Conservation (phyloP, 2,888 invertebrate species). For the Calliopum simillimum region DNA sequence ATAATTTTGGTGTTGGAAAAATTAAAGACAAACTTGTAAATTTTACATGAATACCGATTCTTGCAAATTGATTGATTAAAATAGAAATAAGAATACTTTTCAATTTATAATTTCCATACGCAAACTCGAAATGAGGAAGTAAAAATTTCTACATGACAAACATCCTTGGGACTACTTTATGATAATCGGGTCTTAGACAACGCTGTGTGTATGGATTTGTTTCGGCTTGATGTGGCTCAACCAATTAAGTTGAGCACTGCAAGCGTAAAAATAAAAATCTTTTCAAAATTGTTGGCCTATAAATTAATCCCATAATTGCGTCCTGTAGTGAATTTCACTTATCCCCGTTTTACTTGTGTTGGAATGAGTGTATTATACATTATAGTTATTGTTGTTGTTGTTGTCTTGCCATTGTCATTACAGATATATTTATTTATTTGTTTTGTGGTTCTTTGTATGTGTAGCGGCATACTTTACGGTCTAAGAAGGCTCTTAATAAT, state of each 20-base stretch:
- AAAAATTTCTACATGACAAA: too few relatives aligned
- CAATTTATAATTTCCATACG: too few relatives aligned
- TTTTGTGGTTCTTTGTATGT: slow-evolving; percentile 14
- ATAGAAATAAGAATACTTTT: too few relatives aligned
- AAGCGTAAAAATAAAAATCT: slow-evolving; percentile 18
- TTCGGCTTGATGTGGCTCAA: slow-evolving; percentile 38
- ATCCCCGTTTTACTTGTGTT: slow-evolving; percentile 13
- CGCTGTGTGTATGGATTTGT: neutral
- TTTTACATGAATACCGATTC: too few relatives aligned
- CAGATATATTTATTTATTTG: slow-evolving; percentile 17
- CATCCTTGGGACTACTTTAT: neutral
- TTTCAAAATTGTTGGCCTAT: slow-evolving; percentile 61
- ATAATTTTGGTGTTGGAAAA: too few relatives aligned
- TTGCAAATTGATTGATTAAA: too few relatives aligned
- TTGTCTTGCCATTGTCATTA: slow-evolving; percentile 9
- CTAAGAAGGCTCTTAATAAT: slow-evolving; percentile 20
- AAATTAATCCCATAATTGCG: slow-evolving; percentile 61
- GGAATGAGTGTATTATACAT: slow-evolving; percentile 42
- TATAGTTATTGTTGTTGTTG: slow-evolving; percentile 14
- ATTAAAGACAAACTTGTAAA: too few relatives aligned
- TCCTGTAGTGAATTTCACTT: neutral
- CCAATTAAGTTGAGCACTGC: slow-evolving; percentile 39
- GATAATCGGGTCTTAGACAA: slow-evolving; percentile 25
- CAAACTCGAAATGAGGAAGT: too few relatives aligned
- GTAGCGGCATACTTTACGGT: slow-evolving; percentile 22